Percentiles rank a stretch among this genome's conserved stretches.
Conservation (phyloP, 2,113 vertebrate species). For the Empidonax alnorum region DNA sequence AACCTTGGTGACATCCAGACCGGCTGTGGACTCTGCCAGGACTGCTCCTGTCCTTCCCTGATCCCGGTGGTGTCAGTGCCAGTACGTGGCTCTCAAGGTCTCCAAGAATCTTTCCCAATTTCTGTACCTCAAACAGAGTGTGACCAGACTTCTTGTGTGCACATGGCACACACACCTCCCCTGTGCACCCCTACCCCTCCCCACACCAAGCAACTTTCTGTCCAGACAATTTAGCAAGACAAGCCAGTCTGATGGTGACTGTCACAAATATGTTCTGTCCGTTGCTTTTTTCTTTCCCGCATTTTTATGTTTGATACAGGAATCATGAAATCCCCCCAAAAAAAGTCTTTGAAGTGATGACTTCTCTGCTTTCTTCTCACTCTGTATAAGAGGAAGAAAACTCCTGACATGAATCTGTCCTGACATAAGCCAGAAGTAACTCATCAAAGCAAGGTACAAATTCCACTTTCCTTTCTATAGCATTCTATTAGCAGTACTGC, state of each 20-base stretch:
- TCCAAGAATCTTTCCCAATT: background rate
- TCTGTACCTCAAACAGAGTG: background rate
- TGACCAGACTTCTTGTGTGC: accelerated
- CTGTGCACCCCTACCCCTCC: background rate
- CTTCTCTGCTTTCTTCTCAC: background rate
- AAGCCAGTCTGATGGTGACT: background rate
- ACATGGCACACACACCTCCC: accelerated
- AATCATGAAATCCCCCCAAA: background rate
- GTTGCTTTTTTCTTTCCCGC: background rate
- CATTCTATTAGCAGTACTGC: background rate
- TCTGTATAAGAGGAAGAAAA: background rate
- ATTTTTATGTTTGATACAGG: background rate
- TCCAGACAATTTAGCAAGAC: background rate
- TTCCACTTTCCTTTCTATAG: background rate
- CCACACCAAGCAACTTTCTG: accelerated
- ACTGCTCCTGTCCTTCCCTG: background rate
- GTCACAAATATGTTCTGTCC: background rate
- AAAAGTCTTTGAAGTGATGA: background rate
- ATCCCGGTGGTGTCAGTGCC: background rate
- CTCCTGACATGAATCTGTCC: background rate
- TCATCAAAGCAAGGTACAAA: background rate
- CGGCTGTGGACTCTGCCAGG: background rate
- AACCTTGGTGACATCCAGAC: background rate
- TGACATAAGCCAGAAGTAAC: background rate
- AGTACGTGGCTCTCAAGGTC: background rate